These are phyloP conservation scores for Dryococelus australis DNA, from an alignment of 2,888 invertebrate species.

Conservation along the genomic window DNA sequence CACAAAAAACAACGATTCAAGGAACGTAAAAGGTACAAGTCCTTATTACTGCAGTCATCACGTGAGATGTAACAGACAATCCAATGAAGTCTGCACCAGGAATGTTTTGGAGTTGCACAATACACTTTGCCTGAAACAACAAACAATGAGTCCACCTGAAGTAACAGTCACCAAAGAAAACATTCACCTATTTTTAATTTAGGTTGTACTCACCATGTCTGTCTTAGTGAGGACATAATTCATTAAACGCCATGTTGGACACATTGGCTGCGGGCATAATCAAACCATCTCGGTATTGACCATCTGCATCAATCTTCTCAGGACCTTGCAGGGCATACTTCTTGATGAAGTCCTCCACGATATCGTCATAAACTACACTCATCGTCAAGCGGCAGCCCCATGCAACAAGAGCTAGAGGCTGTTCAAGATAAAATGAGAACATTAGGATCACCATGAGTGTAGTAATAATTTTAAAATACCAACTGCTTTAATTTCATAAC, in stretches of 20 bases:
- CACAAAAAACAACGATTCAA: too few relatives aligned
- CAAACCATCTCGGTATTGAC: constrained; percentile 63
- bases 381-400: constrained; percentile 79
- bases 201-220: not conserved
- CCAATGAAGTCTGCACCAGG: too few relatives aligned
- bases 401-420: constrained; percentile 77
- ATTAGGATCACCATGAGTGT: too few relatives aligned
- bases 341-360: constrained; percentile 69
- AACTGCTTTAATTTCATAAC: too few relatives aligned
- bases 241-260: constrained; percentile 58
- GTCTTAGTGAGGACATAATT: constrained; percentile 57
- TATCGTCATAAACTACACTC: constrained; percentile 67
- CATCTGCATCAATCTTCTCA: constrained; percentile 62
- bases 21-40: too few relatives aligned
- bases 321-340: constrained; percentile 67
- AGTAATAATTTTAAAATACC: too few relatives aligned
- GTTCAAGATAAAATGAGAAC: constrained; percentile 31
- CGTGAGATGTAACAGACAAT: too few relatives aligned
- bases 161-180: too few relatives aligned
- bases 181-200: not conserved
- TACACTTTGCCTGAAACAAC: too few relatives aligned
- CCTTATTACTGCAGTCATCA: too few relatives aligned
- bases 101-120: too few relatives aligned
- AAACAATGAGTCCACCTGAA: too few relatives aligned
- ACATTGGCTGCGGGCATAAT: constrained; percentile 58